These are phyloP conservation scores for Pyrrhia umbra DNA, from an alignment of 2,888 invertebrate genomes.

Conservation along the genomic window DNA sequence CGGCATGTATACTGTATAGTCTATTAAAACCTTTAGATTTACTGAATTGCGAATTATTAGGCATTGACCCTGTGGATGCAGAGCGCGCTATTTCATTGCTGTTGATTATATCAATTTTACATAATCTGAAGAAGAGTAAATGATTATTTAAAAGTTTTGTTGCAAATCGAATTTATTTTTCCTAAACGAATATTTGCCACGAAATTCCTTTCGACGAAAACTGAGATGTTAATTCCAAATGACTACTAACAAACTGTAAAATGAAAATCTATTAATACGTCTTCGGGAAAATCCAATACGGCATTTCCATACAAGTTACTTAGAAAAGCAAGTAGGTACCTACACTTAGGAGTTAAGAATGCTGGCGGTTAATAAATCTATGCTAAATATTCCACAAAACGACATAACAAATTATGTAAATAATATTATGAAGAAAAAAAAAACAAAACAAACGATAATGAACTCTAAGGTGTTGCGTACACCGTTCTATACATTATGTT, in stretches of 20 bases:
- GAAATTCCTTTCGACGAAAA: background rate
- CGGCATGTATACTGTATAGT: constrained; percentile 13
- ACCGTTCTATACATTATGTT: constrained; percentile 48
- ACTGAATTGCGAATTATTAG: constrained; percentile 48
- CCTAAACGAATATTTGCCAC: background rate
- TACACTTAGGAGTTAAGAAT: background rate
- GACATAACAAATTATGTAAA: constrained; percentile 29
- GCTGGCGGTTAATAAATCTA: constrained; percentile 20
- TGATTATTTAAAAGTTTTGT: background rate
- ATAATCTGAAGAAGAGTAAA: constrained; percentile 3
- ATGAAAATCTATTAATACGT: background rate
- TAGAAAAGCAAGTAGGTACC: background rate
- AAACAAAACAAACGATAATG: constrained; percentile 35
- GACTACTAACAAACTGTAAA: background rate
- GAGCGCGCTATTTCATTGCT: constrained; percentile 31
- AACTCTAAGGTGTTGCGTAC: constrained; percentile 49
- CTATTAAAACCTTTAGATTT: constrained; percentile 24
- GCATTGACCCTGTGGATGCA: constrained; percentile 37
- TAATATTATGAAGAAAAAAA: constrained; percentile 16
- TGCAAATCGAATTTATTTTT: too few relatives aligned
- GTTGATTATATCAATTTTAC: constrained; percentile 26
- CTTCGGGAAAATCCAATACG: constrained; percentile 15
- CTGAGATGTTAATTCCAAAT: background rate
- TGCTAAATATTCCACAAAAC: constrained; percentile 11
- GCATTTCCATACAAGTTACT: constrained; percentile 1